Evolutionary conservation across 2,797 vertebrate species (phyloP).

Genomic region (Gymnodraco acuticeps): DNA sequence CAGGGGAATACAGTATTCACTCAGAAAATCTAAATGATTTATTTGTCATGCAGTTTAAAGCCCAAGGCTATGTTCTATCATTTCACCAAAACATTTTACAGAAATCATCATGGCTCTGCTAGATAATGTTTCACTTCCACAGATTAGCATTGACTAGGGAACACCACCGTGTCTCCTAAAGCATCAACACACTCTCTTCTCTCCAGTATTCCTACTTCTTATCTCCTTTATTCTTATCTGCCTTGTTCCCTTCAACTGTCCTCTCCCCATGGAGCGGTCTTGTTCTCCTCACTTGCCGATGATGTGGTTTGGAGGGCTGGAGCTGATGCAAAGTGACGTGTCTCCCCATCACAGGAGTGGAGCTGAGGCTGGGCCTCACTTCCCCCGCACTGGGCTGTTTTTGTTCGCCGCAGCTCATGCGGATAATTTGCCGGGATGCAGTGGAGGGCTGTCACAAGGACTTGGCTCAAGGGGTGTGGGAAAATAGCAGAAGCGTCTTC

Average conservation of each 20-base stretch:
- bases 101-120: conserved; percentile 23
- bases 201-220: conserved; percentile 24
- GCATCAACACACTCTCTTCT: conserved; percentile 17
- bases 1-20: conserved; percentile 33
- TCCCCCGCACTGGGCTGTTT: conserved; percentile 86
- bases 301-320: conserved; percentile 80
- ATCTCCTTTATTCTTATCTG: conserved; percentile 47
- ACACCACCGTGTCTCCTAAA: conserved; percentile 12
- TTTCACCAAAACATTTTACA: conserved; percentile 39
- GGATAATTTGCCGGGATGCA: conserved; percentile 88
- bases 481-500: conserved; percentile 86
- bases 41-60: conserved; percentile 40
- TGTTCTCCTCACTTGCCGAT: conserved; percentile 79
- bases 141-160: conserved; percentile 33
- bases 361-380: conserved; percentile 81
- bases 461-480: conserved; percentile 89
- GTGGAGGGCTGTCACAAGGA: conserved; percentile 88
- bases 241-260: conserved; percentile 53
- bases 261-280: conserved; percentile 70
- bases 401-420: conserved; percentile 87
- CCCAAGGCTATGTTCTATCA: conserved; percentile 25
- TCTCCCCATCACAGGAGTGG: conserved; percentile 79
- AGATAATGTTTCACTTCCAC: conserved; percentile 23
- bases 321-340: conserved; percentile 86
- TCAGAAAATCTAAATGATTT: conserved; percentile 55